Base-by-base conservation (phyloP, 2,113 vertebrate genomes). In the Cynoglossus semilaevis region DNA sequence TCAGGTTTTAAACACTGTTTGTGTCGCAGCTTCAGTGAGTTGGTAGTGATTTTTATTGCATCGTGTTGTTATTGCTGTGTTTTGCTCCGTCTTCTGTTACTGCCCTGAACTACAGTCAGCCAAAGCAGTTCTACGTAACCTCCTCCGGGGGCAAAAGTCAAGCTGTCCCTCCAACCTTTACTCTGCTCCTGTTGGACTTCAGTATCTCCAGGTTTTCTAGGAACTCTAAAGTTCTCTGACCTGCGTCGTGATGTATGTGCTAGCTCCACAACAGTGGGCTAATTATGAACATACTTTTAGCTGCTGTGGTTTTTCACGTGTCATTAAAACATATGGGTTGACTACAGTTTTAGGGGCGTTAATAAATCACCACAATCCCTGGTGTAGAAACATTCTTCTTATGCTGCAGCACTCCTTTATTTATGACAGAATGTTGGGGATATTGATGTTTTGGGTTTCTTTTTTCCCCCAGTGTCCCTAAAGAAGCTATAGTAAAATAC, bases 311-410 rank as follows among this genome's bases (percentile, higher is more conserved):
- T 51, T 44, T 58, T 47, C 53, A 15, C 36, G 51, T 45, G 12
- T 44, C 7, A 3, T 56, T 72, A 17, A 61, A 57, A 42, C 38
- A 18, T 22, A 70, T 9, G 58, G 46, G 19, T 9, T 22, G 15
- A 37, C 53, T 67, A 15, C 35, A 51, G 48, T 45, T 81, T 59
- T 36, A 57, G 3, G 36, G 5, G 38, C 13, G 5, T 5, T 34
- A 35, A 59, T 72, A 53, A 74, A 75, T 72, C 60, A 40, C 18
- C 9, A 56, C n/a, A n/a, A n/a, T n/a, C n/a, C n/a, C n/a, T n/a
- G n/a, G 19, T 0, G 8, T 61, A 19, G 62, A 79, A 67, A 60
- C 50, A 40, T 69, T 38, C 49, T 9, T 9, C n/a, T 63, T 38
- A 46, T 4, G 47, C 9, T 15, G 12, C 15, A 45, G 53, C 51